A percentile compares a stretch with the other conserved stretches of the same genome.
These are phyloP conservation scores for Acanthacorydalis orientalis DNA, from an alignment of 2,888 invertebrate species.

Conservation along the genomic window DNA sequence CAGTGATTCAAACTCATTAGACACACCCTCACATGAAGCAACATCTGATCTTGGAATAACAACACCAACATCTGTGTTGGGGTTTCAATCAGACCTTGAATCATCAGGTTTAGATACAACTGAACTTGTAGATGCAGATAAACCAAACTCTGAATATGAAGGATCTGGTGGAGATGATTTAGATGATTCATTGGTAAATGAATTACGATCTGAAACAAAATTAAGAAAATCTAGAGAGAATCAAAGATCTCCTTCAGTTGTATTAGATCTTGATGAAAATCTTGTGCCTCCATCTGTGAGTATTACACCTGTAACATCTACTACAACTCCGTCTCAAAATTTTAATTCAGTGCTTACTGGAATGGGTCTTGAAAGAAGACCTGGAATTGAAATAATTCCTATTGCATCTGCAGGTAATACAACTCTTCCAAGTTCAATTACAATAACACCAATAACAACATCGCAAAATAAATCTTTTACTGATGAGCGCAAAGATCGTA, in stretches of 20 bases:
- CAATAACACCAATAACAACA: slow-evolving; percentile 65
- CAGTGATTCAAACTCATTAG: slow-evolving; percentile 42
- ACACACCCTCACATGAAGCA: slow-evolving; percentile 31
- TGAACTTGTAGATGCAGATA: slow-evolving; percentile 33
- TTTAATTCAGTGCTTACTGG: slow-evolving; percentile 40
- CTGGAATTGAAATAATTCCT: slow-evolving; percentile 76
- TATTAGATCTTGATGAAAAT: slow-evolving; percentile 37
- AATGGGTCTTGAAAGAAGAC: slow-evolving; percentile 46
- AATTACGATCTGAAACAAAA: slow-evolving; percentile 29
- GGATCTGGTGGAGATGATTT: slow-evolving; percentile 37
- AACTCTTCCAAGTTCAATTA: slow-evolving; percentile 61
- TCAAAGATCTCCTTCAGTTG: slow-evolving; percentile 29
- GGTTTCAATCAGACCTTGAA: slow-evolving; percentile 44
- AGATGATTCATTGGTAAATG: slow-evolving; percentile 31
- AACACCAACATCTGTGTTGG: slow-evolving; percentile 34
- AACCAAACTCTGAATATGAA: slow-evolving; percentile 37
- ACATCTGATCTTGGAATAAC: slow-evolving; percentile 29
- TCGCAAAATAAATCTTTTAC: slow-evolving; percentile 27
- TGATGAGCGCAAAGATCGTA: slow-evolving; percentile 27
- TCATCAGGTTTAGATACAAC: slow-evolving; percentile 42
- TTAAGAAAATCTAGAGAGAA: slow-evolving; percentile 37
- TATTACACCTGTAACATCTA: slow-evolving; percentile 37
- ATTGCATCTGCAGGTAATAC: slow-evolving; percentile 42
- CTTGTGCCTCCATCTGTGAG: slow-evolving; percentile 42
- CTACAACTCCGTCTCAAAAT: slow-evolving; percentile 29